Percentiles rank a stretch among this genome's conserved stretches.
phyloP scores from a whole-genome alignment of 92 coral and sea anemone species.

The Umimayanthus chanpuru region DNA sequence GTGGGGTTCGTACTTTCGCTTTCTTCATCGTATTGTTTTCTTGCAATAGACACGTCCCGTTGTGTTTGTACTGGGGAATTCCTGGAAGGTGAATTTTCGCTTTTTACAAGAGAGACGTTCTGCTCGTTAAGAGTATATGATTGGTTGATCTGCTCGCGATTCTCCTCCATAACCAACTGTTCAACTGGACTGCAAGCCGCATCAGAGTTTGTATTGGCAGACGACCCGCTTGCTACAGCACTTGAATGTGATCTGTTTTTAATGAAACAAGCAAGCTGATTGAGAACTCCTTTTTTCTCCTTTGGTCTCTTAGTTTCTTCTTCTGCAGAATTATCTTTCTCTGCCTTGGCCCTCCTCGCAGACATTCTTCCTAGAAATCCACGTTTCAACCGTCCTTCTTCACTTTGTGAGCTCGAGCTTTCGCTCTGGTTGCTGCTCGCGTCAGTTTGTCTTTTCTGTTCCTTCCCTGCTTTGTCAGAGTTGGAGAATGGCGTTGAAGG shows the following conservation, averaged over 20 bases:
- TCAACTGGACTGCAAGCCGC: neutral
- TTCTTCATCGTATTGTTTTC: slow-evolving; percentile 20
- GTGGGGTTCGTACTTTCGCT: slow-evolving; percentile 12
- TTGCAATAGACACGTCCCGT: neutral
- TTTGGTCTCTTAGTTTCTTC: slow-evolving; percentile 49
- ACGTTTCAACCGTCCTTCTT: slow-evolving; percentile 29
- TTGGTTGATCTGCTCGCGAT: slow-evolving; percentile 29
- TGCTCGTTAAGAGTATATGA: slow-evolving; percentile 10
- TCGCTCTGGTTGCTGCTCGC: slow-evolving; percentile 4
- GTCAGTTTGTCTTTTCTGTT: slow-evolving; percentile 13
- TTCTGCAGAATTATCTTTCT: slow-evolving; percentile 45
- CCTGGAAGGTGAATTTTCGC: too few relatives aligned
- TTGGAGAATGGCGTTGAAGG: neutral
- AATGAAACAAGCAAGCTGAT: slow-evolving; percentile 73
- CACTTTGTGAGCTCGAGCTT: slow-evolving; percentile 31
- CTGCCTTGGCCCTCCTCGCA: slow-evolving; percentile 31
- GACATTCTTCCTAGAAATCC: slow-evolving; percentile 35
- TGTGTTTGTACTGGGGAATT: slow-evolving; percentile 22
- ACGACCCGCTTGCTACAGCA: slow-evolving; percentile 30
- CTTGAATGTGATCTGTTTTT: slow-evolving; percentile 58
- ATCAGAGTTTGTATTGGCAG: neutral
- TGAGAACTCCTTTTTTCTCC: slow-evolving; percentile 69
- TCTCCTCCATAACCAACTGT: slow-evolving; percentile 28
- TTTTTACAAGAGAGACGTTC: neutral
- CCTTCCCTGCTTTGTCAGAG: slow-evolving; percentile 12